A percentile compares a stretch with the other conserved stretches of the same genome.
Conservation (phyloP, 2,797 vertebrate genomes). For the Tadarida brasiliensis region DNA sequence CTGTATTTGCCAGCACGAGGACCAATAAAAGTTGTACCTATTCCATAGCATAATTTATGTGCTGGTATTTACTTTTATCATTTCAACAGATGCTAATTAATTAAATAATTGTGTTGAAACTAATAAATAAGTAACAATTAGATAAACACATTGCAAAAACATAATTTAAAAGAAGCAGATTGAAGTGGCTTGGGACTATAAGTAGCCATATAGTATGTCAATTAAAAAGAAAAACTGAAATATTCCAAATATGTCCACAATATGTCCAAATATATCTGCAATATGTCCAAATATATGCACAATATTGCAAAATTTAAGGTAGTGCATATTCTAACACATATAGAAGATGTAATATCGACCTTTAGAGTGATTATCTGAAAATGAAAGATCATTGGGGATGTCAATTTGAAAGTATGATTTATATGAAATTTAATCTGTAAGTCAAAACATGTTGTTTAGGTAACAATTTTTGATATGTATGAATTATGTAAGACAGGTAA, state of each 20-base stretch:
- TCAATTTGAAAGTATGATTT: constrained; percentile 72
- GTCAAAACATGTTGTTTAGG: constrained; percentile 62
- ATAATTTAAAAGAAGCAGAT: constrained; percentile 87
- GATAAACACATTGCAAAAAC: constrained; percentile 87
- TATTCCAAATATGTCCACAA: constrained; percentile 90
- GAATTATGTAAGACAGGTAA: constrained; percentile 55
- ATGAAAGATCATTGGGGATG: constrained; percentile 62
- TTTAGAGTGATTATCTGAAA: constrained; percentile 79
- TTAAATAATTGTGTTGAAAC: constrained; percentile 86
- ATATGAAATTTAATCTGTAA: constrained; percentile 59
- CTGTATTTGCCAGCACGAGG: constrained; percentile 83
- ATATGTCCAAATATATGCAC: constrained; percentile 90
- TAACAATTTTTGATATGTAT: constrained; percentile 61
- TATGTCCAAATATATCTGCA: constrained; percentile 91
- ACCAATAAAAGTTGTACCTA: constrained; percentile 87
- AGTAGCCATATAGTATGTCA: constrained; percentile 88
- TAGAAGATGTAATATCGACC: constrained; percentile 79
- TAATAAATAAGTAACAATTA: constrained; percentile 90
- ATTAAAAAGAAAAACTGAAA: constrained; percentile 89
- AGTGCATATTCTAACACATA: constrained; percentile 88
- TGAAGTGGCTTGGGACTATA: constrained; percentile 88
- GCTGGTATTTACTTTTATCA: constrained; percentile 87
- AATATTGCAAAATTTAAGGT: constrained; percentile 88
- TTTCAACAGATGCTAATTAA: constrained; percentile 88
- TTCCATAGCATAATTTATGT: constrained; percentile 83